Evolutionary conservation across 2,797 vertebrate genomes (phyloP).

Genomic region (Pelodytes ibericus): DNA sequence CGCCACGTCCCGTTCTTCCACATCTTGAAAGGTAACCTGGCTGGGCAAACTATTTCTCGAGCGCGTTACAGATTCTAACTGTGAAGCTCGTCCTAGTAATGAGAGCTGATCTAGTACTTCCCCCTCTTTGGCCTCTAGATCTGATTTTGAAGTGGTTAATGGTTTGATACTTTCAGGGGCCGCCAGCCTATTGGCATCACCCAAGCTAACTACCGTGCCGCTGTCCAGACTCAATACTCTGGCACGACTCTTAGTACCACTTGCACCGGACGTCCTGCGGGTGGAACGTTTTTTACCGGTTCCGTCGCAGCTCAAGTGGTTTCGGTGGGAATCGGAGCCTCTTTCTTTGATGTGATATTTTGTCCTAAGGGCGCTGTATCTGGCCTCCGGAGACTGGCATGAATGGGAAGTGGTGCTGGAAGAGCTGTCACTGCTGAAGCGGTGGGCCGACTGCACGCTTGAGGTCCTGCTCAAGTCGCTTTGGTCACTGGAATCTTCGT

Average conservation of each 20-base stretch:
- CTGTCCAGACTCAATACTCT: constrained; percentile 95
- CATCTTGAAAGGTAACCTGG: constrained; percentile 87
- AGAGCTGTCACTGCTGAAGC: constrained; percentile 92
- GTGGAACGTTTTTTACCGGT: constrained; percentile 81
- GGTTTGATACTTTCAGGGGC: constrained; percentile 85
- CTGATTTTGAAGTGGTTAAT: constrained; percentile 97
- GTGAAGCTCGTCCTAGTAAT: constrained; percentile 93
- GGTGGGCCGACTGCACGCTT: constrained; percentile 90
- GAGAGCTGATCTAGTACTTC: constrained; percentile 96
- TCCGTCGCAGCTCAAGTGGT: constrained; percentile 71
- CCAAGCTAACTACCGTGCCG: constrained; percentile 91
- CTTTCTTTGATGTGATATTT: constrained; percentile 72
- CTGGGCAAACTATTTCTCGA: constrained; percentile 97
- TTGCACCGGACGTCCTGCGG: constrained; percentile 86
- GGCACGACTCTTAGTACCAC: constrained; percentile 90
- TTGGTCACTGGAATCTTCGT: constrained; percentile 95
- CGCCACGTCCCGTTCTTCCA: constrained; percentile 82
- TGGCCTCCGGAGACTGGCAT: constrained; percentile 89
- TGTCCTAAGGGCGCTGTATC: constrained; percentile 81
- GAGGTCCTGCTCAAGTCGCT: constrained; percentile 95
- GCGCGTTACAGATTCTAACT: constrained; percentile 96
- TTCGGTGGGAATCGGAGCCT: constrained; percentile 71
- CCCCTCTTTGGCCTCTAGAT: constrained; percentile 99
- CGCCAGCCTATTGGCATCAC: constrained; percentile 85
- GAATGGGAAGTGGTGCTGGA: constrained; percentile 90